Evolutionary conservation across 2,797 vertebrate genomes (phyloP).

Genomic region (Nothura maculosa): DNA sequence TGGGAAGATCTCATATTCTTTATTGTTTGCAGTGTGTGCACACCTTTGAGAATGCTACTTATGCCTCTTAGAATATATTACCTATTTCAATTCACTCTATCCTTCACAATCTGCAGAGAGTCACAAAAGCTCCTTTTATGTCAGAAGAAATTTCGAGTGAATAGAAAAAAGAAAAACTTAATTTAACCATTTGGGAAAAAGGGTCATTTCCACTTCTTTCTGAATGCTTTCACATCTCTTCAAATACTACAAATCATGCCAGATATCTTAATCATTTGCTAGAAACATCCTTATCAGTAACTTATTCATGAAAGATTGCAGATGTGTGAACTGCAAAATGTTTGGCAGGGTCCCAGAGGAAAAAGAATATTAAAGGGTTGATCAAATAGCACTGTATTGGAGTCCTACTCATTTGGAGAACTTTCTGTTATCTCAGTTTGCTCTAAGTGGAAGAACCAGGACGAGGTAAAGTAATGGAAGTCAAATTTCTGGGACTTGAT

Average conservation of each 20-base stretch:
- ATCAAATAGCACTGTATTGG: conserved; percentile 65
- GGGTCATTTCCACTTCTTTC: conserved; percentile 53
- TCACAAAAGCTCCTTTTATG: conserved; percentile 61
- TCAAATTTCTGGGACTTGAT: conserved; percentile 22
- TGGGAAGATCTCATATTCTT: conserved; percentile 81
- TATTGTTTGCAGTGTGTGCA: conserved; percentile 79
- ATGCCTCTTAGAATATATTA: conserved; percentile 49
- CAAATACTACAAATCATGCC: conserved; percentile 61
- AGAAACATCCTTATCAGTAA: conserved; percentile 73
- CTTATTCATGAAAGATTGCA: conserved; percentile 71
- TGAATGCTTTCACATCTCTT: conserved; percentile 54
- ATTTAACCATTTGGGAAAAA: conserved; percentile 40
- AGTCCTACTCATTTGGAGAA: conserved; percentile 66
- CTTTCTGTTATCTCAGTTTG: conserved; percentile 49
- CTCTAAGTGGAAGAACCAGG: conserved; percentile 46
- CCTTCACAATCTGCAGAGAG: conserved; percentile 47
- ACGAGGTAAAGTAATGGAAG: conserved; percentile 50
- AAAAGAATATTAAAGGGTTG: conserved; percentile 53
- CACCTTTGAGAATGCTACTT: conserved; percentile 83
- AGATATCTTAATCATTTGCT: conserved; percentile 79
- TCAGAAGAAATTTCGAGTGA: conserved; percentile 59
- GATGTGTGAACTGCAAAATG: conserved; percentile 68
- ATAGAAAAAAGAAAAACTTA: conserved; percentile 33
- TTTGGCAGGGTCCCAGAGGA: conserved; percentile 69
- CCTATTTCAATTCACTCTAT: conserved; percentile 41